phyloP scores from a whole-genome alignment of 1,140 invertebrate species.

The Hyles euphorbiae region DNA sequence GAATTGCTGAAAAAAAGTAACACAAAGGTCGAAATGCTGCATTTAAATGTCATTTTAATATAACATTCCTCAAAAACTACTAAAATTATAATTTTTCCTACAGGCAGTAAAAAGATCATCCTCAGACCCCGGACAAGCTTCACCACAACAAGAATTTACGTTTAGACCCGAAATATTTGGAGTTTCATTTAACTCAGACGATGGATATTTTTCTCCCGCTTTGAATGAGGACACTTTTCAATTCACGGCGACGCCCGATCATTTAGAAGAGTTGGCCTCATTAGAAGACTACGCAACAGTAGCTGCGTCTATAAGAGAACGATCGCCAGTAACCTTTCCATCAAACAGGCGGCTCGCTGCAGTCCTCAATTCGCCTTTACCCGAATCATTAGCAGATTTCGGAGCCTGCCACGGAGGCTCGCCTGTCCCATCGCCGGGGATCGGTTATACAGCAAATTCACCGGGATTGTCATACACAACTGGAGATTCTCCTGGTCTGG shows the following conservation, averaged over 20 bases:
- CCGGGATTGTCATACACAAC: slow-evolving; percentile 60
- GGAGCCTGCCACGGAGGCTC: slow-evolving; percentile 82
- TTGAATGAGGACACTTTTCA: slow-evolving; percentile 88
- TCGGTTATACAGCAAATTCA: slow-evolving; percentile 56
- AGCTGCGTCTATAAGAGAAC: slow-evolving; percentile 74
- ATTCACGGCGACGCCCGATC: slow-evolving; percentile 80
- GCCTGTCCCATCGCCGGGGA: slow-evolving; percentile 69
- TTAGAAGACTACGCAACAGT: slow-evolving; percentile 80
- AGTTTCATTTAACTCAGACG: slow-evolving; percentile 80
- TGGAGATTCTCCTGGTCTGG: slow-evolving; percentile 56
- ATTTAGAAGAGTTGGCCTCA: slow-evolving; percentile 81
- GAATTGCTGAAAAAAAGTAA: slow-evolving; percentile 79
- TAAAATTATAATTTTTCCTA: slow-evolving; percentile 13
- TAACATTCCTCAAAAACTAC: no score
- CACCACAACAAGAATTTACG: slow-evolving; percentile 75
- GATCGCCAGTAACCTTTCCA: slow-evolving; percentile 78
- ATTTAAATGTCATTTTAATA: not conserved
- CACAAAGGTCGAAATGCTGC: slow-evolving; percentile 77
- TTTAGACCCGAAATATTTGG: slow-evolving; percentile 78
- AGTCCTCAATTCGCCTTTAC: slow-evolving; percentile 83
- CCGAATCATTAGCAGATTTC: slow-evolving; percentile 88
- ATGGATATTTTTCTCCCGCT: slow-evolving; percentile 83
- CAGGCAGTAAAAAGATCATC: slow-evolving; percentile 75
- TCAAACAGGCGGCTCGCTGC: slow-evolving; percentile 84
- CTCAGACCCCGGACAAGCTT: slow-evolving; percentile 80